Conservation (phyloP, 2,888 invertebrate genomes). For the Troglohyphantes excavatus region DNA sequence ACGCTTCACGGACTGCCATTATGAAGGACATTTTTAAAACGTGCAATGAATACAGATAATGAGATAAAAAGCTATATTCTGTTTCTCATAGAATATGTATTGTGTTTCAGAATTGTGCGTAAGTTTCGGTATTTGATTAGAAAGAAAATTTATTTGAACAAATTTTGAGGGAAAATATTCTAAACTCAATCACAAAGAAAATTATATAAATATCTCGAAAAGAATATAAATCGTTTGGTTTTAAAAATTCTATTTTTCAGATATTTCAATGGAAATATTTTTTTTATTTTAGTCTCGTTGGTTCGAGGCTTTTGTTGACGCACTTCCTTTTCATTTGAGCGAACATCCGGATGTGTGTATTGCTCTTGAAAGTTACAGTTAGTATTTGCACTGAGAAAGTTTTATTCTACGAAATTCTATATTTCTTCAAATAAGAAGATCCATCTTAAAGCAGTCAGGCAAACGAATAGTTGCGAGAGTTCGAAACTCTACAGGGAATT, state of each 20-base stretch:
- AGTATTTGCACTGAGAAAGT: background rate
- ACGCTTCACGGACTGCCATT: no score
- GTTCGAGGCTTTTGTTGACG: background rate
- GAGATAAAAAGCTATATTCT: no score
- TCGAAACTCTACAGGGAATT: background rate
- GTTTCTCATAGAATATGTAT: no score
- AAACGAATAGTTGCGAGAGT: background rate
- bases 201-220: background rate
- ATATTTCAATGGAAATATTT: background rate
- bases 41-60: no score
- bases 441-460: background rate
- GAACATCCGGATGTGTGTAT: background rate
- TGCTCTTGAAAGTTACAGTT: background rate
- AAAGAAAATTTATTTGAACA: no score
- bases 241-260: background rate
- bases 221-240: background rate
- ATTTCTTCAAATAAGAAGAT: background rate
- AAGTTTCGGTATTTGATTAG: no score
- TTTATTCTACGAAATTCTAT: background rate
- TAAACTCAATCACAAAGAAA: no score
- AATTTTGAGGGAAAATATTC: no score
- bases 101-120: no score
- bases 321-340: background rate
- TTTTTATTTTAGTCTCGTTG: background rate
- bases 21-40: no score